phyloP scores from a whole-genome alignment of 2,797 vertebrate genomes.

The Alfaro cultratus region DNA sequence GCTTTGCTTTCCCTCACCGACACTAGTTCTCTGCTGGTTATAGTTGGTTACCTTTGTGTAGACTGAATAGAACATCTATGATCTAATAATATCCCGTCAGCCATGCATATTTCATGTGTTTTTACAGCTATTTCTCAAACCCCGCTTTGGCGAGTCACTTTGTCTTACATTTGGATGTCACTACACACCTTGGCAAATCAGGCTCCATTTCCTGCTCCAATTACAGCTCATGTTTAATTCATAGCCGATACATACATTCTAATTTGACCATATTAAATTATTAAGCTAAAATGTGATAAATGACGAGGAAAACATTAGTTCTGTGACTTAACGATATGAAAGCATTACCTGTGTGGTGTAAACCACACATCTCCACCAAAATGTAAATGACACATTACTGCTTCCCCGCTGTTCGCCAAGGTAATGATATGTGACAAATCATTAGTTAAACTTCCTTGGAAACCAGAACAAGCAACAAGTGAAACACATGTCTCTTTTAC shows the following conservation, averaged over 20 bases:
- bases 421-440: constrained; percentile 41
- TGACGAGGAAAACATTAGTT: constrained; percentile 60
- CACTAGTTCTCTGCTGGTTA: constrained; percentile 49
- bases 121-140: constrained; percentile 78
- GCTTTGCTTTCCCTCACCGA: constrained; percentile 40
- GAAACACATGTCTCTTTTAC: constrained; percentile 8
- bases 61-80: constrained; percentile 75
- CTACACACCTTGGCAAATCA: constrained; percentile 75
- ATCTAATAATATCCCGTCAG: constrained; percentile 75
- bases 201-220: constrained; percentile 79
- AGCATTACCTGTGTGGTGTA: constrained; percentile 50
- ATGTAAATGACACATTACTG: constrained; percentile 34
- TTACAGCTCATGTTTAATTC: constrained; percentile 81
- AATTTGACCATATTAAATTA: constrained; percentile 77
- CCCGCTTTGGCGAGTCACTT: constrained; percentile 76
- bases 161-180: constrained; percentile 76
- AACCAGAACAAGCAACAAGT: constrained; percentile 13
- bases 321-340: constrained; percentile 55
- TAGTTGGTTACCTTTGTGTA: constrained; percentile 69
- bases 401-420: constrained; percentile 25
- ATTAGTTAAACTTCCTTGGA: constrained; percentile 25
- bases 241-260: constrained; percentile 75
- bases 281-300: constrained; percentile 72
- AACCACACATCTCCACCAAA: constrained; percentile 56
- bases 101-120: constrained; percentile 82